Percentiles rank a stretch among this genome's conserved stretches.
Evolutionary conservation across 1,140 invertebrate genomes (phyloP).

Genomic region (Drosophila nigrodunni): DNA sequence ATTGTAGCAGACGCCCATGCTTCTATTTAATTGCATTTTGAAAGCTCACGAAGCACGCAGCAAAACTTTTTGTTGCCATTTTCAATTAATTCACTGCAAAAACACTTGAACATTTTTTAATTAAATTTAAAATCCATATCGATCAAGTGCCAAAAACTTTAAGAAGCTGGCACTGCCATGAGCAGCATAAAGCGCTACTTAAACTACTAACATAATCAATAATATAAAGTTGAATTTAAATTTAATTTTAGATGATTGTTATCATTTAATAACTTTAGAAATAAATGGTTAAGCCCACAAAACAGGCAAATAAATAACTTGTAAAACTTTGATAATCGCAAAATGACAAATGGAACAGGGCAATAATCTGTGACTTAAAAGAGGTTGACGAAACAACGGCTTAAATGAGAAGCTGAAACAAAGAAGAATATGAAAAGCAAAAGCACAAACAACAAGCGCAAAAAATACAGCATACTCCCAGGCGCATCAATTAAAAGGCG

Average conservation of each 20-base stretch:
- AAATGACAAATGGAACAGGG: conserved; percentile 33
- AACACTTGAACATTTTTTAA: conserved; percentile 19
- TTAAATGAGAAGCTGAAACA: conserved; percentile 1
- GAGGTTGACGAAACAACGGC: neutral
- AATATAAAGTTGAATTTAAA: too few relatives aligned
- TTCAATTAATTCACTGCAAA: conserved; percentile 36
- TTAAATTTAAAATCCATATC: conserved; percentile 15
- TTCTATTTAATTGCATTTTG: conserved; percentile 54
- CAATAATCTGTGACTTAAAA: conserved; percentile 28
- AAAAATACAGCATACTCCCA: conserved; percentile 56
- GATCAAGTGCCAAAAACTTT: neutral
- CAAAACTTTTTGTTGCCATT: conserved; percentile 36
- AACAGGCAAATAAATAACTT: neutral
- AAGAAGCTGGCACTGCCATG: too few relatives aligned
- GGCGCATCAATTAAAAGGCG: conserved; percentile 80
- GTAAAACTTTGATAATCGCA: conserved; percentile 13
- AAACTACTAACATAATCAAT: too few relatives aligned
- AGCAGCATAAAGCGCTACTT: too few relatives aligned
- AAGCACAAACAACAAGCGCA: conserved; percentile 19
- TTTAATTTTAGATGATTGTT: too few relatives aligned
- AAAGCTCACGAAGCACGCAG: conserved; percentile 28
- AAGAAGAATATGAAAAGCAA: conserved; percentile 20
- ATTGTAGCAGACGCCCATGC: conserved; percentile 8
- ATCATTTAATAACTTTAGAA: neutral
- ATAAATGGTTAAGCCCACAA: conserved; percentile 17